These are phyloP conservation scores for Ardeotis arabs DNA, from an alignment of 2,113 vertebrate species.

Conservation along the genomic window DNA sequence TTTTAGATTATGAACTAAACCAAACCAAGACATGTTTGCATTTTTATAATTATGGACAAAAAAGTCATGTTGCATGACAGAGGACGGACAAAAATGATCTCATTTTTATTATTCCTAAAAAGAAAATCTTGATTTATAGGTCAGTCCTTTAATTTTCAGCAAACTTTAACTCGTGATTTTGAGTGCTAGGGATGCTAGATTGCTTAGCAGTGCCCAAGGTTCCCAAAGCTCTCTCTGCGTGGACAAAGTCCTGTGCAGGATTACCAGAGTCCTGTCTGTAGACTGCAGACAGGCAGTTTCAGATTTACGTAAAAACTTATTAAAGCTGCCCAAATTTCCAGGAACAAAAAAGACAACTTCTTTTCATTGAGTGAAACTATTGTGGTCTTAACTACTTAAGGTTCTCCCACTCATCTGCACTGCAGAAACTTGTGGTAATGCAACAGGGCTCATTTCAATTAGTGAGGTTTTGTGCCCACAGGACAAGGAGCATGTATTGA, in stretches of 20 bases:
- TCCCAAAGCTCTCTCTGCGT: neutral
- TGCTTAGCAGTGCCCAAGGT: neutral
- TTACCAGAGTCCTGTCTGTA: neutral
- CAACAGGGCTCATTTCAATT: neutral
- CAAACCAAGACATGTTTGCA: neutral
- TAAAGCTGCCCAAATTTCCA: neutral
- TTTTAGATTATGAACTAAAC: neutral
- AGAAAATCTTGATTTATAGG: neutral
- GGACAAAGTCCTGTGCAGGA: neutral
- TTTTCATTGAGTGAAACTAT: neutral
- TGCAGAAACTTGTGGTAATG: neutral
- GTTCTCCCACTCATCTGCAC: neutral
- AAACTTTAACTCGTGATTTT: neutral
- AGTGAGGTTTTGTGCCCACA: neutral
- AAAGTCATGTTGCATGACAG: neutral
- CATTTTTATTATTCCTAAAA: neutral
- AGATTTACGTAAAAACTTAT: neutral
- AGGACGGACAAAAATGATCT: fast-evolving
- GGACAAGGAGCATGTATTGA: neutral
- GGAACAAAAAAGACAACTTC: neutral
- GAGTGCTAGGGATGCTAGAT: neutral
- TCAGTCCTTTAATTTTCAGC: neutral
- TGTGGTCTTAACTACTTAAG: neutral
- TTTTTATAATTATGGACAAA: neutral
- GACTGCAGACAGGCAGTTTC: neutral